phyloP scores from a whole-genome alignment of 1,140 invertebrate genomes.

The Heliconius melpomene region DNA sequence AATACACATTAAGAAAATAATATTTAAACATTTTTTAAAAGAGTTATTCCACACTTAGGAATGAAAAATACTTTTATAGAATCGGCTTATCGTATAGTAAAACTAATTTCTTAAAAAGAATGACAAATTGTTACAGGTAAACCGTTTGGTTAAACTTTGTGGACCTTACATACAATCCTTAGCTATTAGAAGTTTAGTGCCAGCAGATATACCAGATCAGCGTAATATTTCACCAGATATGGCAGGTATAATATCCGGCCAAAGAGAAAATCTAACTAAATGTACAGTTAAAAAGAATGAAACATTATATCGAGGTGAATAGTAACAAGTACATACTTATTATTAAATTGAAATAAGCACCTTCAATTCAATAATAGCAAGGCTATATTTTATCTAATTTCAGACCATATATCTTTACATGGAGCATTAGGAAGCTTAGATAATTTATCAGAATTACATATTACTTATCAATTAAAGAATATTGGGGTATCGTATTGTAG shows the following conservation, averaged over 20 bases:
- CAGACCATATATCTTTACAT: conserved; percentile 79
- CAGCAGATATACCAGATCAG: conserved; percentile 67
- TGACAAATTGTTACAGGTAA: conserved; percentile 56
- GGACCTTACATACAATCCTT: conserved; percentile 73
- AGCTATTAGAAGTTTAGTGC: conserved; percentile 64
- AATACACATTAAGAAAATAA: too few relatives aligned
- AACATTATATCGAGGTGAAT: conserved; percentile 57
- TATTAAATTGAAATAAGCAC: not conserved
- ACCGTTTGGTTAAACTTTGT: conserved; percentile 72
- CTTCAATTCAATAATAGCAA: not conserved
- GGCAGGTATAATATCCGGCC: conserved; percentile 65
- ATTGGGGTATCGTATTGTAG: conserved; percentile 70
- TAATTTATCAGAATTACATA: conserved; percentile 76
- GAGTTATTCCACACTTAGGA: too few relatives aligned
- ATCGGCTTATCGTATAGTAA: not conserved
- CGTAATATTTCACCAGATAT: conserved; percentile 73
- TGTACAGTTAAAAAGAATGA: conserved; percentile 43
- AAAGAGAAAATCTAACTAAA: conserved; percentile 52
- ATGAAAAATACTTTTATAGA: too few relatives aligned
- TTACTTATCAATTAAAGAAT: conserved; percentile 67
- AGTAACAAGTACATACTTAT: not conserved
- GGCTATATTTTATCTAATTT: conserved; percentile 34
- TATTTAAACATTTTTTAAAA: too few relatives aligned
- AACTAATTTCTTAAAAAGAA: not conserved
- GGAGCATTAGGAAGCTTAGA: conserved; percentile 70